Conservation (phyloP, 2,888 invertebrate genomes). For the Stenolophus ochropezus region DNA sequence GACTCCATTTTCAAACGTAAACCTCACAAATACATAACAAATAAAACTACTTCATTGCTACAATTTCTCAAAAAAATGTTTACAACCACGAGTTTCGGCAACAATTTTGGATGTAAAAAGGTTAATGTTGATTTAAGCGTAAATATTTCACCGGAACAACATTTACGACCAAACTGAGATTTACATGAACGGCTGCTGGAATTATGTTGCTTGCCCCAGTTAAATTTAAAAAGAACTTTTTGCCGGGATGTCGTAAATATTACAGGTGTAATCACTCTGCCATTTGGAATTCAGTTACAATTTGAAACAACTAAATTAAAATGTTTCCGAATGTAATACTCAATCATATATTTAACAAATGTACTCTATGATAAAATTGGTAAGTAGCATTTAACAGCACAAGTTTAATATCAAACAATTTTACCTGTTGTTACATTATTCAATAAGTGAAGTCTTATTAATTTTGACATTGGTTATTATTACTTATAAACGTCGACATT, state of each 20-base stretch:
- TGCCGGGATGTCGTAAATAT: neutral
- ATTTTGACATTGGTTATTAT: too few species aligned
- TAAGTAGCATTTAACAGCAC: too few species aligned
- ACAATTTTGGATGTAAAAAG: conserved; percentile 1
- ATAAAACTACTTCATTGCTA: neutral
- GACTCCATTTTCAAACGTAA: neutral
- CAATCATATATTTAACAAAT: too few species aligned
- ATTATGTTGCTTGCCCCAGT: conserved; percentile 22
- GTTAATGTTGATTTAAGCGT: neutral
- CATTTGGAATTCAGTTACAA: neutral
- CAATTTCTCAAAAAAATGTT: neutral
- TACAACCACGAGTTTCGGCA: neutral
- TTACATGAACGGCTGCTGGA: conserved; percentile 4
- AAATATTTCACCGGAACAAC: conserved; percentile 25
- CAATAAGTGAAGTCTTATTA: too few species aligned
- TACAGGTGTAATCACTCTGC: neutral
- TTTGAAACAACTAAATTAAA: neutral
- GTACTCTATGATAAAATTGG: too few species aligned
- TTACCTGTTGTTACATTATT: too few species aligned
- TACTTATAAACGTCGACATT: too few species aligned
- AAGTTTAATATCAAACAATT: too few species aligned
- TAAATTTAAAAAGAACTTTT: neutral
- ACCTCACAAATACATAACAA: neutral
- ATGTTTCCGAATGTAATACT: too few species aligned
- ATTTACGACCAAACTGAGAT: conserved; percentile 28